Evolutionary conservation across 2,888 invertebrate genomes (phyloP).

Genomic region (Leucophenga montana): DNA sequence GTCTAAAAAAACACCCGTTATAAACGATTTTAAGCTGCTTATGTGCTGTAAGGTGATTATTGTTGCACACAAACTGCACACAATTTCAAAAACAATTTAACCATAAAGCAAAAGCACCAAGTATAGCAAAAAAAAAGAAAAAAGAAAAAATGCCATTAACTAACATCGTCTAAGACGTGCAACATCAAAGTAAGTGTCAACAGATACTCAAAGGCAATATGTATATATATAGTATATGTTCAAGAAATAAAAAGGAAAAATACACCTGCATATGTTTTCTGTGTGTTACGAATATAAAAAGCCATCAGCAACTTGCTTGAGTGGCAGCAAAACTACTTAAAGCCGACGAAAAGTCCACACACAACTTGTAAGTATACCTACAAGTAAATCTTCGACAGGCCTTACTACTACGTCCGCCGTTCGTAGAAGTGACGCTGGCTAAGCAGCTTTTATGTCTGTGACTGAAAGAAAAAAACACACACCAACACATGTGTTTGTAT

Average conservation of each 20-base stretch:
- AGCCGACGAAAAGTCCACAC: background rate
- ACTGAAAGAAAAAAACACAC: slow-evolving; percentile 39
- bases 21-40: slow-evolving; percentile 13
- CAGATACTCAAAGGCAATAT: background rate
- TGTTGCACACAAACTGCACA: slow-evolving; percentile 21
- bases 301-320: background rate
- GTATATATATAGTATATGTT: background rate
- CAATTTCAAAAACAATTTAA: slow-evolving; percentile 23
- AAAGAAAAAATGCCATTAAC: slow-evolving; percentile 14
- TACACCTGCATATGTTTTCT: background rate
- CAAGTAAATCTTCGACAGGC: background rate
- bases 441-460: slow-evolving; percentile 52
- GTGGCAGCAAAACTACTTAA: background rate
- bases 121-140: background rate
- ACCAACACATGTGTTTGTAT: background rate
- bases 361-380: too few relatives aligned
- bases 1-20: slow-evolving; percentile 55
- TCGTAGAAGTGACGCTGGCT: slow-evolving; percentile 43
- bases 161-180: slow-evolving; percentile 14
- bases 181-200: slow-evolving; percentile 33
- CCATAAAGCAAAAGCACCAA: background rate
- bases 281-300: background rate
- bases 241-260: too few relatives aligned
- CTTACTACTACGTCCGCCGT: background rate
- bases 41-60: background rate